phyloP scores from a whole-genome alignment of 2,888 invertebrate genomes.

The Zaprionus lineosus region DNA sequence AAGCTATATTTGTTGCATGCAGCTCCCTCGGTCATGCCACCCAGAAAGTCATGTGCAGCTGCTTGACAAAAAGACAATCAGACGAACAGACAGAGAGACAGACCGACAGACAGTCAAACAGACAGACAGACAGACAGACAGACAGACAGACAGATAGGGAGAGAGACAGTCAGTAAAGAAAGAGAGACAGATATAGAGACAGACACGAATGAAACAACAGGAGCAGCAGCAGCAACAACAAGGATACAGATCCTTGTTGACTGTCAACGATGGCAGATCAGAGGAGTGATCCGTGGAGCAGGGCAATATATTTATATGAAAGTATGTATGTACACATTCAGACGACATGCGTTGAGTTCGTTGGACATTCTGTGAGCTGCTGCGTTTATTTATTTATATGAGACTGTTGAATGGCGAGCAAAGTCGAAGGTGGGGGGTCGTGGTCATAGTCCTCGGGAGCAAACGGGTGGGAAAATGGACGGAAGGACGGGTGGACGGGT shows the following conservation, averaged over 20 bases:
- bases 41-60: constrained; percentile 61
- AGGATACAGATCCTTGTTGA: not conserved
- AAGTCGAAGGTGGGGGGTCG: too few relatives aligned
- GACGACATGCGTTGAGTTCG: constrained; percentile 71
- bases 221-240: constrained; percentile 2
- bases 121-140: not conserved
- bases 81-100: not conserved
- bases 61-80: constrained; percentile 57
- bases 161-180: too few relatives aligned
- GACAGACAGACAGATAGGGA: too few relatives aligned
- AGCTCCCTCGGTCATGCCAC: constrained; percentile 6
- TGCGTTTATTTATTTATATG: constrained; percentile 74
- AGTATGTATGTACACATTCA: constrained; percentile 20
- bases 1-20: constrained; percentile 50
- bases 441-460: too few relatives aligned
- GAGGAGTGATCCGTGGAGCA: not conserved
- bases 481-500: not conserved
- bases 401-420: constrained; percentile 7
- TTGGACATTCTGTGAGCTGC: constrained; percentile 69
- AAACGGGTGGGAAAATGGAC: not conserved
- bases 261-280: not conserved
- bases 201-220: too few relatives aligned
- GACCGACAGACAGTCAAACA: too few relatives aligned
- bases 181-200: too few relatives aligned
- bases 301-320: not conserved